Conservation (phyloP, 2,888 invertebrate genomes). For the Leucophora obtusa region DNA sequence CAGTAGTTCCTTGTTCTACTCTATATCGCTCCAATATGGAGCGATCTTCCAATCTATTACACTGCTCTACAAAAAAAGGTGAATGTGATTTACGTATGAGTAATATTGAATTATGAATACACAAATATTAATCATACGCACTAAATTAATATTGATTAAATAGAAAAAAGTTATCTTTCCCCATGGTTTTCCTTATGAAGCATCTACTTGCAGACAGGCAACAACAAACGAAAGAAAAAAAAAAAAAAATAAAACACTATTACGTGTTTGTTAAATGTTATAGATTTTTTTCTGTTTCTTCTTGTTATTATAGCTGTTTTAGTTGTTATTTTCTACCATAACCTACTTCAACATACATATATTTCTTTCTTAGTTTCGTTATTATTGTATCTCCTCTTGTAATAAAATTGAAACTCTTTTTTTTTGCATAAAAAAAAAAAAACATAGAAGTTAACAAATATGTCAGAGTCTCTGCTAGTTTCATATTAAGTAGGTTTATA, state of each 20-base stretch:
- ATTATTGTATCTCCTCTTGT: background rate
- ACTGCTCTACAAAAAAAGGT: too few relatives aligned
- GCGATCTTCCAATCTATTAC: too few relatives aligned
- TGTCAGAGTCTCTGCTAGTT: background rate
- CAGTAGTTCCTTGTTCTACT: too few relatives aligned
- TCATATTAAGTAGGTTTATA: background rate
- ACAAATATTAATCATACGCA: too few relatives aligned
- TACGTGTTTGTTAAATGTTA: constrained; percentile 12
- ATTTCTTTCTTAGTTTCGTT: background rate
- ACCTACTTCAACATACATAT: constrained; percentile 10
- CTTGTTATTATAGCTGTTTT: background rate
- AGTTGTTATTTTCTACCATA: constrained; percentile 5
- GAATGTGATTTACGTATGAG: too few relatives aligned
- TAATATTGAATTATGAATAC: too few relatives aligned
- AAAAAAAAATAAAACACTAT: background rate
- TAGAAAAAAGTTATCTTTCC: background rate
- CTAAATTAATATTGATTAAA: too few relatives aligned
- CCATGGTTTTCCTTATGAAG: background rate
- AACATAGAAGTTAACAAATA: constrained; percentile 3
- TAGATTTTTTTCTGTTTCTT: background rate
- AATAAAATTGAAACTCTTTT: background rate
- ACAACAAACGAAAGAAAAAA: background rate
- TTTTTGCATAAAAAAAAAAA: background rate
- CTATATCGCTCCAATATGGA: too few relatives aligned
- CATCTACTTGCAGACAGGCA: background rate